Conservation (phyloP, 2,113 vertebrate genomes). For the Recurvirostra avosetta region DNA sequence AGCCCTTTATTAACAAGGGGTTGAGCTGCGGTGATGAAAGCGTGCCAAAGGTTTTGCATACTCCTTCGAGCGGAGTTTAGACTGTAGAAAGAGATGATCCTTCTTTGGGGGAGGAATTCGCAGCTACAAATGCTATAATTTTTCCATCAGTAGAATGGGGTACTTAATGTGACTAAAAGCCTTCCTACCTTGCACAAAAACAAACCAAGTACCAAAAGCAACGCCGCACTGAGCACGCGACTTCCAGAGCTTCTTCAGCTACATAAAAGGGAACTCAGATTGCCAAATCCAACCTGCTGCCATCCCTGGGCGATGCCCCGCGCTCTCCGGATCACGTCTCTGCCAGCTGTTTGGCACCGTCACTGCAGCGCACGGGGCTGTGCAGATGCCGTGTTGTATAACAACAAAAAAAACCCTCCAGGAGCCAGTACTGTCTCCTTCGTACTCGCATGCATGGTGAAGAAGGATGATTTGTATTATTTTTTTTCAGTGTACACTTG, state of each 20-base stretch:
- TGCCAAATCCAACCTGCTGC: background rate
- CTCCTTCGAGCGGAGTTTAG: background rate
- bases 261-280: background rate
- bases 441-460: background rate
- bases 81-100: background rate
- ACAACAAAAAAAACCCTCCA: background rate
- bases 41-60: rapidly evolving
- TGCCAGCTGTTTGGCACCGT: background rate
- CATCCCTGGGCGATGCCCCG: background rate
- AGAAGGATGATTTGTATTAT: background rate
- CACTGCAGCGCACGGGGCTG: background rate
- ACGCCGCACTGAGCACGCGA: background rate
- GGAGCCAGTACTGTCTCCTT: background rate
- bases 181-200: background rate
- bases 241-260: background rate
- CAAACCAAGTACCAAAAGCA: background rate
- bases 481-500: background rate
- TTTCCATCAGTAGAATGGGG: background rate
- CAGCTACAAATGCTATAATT: background rate
- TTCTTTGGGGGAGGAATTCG: background rate
- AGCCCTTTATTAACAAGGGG: background rate
- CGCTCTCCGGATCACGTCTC: background rate
- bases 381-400: background rate
- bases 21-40: background rate
- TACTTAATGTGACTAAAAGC: background rate